Conservation (phyloP, 1,140 invertebrate species). For the Leptopilina boulardi region DNA sequence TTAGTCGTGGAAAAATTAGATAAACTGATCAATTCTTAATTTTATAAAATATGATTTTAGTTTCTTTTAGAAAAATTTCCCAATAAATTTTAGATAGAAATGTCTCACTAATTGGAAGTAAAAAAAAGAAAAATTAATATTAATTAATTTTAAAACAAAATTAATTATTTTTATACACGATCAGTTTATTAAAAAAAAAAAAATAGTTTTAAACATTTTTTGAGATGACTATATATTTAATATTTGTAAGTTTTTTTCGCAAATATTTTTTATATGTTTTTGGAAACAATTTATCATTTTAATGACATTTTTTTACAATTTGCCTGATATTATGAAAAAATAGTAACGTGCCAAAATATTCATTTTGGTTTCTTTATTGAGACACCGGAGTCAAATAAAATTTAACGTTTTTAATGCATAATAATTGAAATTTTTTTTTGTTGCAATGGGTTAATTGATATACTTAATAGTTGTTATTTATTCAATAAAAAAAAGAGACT, state of each 20-base stretch:
- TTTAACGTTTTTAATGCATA: background rate
- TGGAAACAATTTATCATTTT: background rate
- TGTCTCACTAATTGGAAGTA: background rate
- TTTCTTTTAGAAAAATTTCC: background rate
- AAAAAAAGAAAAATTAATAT: no score
- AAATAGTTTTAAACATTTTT: background rate
- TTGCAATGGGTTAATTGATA: background rate
- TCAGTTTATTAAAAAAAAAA: background rate
- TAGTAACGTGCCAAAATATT: slow-evolving; percentile 1
- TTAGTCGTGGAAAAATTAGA: slow-evolving; percentile 56
- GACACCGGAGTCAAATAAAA: background rate
- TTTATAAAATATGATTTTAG: slow-evolving; percentile 13
- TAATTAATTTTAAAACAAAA: no score
- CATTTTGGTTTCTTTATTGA: background rate
- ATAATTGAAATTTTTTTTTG: background rate
- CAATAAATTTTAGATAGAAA: background rate
- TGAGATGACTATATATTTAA: background rate
- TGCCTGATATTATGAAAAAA: no score
- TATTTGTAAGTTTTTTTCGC: background rate
- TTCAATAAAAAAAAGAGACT: slow-evolving; percentile 28
- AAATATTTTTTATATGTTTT: background rate
- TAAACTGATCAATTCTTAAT: slow-evolving; percentile 53
- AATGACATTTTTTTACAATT: background rate
- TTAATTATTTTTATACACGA: background rate
- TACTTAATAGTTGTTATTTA: slow-evolving; percentile 17